These are phyloP conservation scores for Delphinus delphis DNA, from an alignment of 2,113 vertebrate species.

Conservation along the genomic window DNA sequence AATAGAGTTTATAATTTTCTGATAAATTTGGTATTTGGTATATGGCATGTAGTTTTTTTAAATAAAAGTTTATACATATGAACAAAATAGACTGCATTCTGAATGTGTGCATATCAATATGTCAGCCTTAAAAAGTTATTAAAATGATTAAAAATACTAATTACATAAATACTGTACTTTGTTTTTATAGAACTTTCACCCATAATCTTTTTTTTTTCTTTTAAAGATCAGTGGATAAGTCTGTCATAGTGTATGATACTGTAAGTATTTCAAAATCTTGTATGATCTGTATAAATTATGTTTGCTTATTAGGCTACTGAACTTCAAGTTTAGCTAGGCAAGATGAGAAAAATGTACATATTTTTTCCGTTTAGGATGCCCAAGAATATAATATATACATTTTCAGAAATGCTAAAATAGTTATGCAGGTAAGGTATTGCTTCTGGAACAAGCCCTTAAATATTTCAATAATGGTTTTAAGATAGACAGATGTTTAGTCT, in stretches of 20 bases:
- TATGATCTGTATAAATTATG: neutral
- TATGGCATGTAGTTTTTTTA: neutral
- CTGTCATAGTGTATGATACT: slow-evolving; percentile 86
- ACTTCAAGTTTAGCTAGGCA: neutral
- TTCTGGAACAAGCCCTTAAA: slow-evolving; percentile 8
- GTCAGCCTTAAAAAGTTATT: neutral
- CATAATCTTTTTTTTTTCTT: slow-evolving; percentile 64
- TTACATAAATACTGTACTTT: slow-evolving; percentile 1
- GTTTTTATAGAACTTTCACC: slow-evolving; percentile 40
- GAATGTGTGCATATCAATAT: neutral
- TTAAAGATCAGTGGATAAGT: slow-evolving; percentile 93
- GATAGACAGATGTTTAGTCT: slow-evolving; percentile 11
- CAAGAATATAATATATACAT: neutral
- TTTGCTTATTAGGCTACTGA: slow-evolving; percentile 33
- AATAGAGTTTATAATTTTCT: slow-evolving; percentile 39
- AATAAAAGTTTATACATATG: neutral
- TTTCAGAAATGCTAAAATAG: slow-evolving; percentile 4
- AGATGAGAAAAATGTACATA: neutral
- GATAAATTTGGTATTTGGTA: slow-evolving; percentile 30
- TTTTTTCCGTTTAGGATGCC: neutral
- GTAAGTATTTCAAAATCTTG: slow-evolving; percentile 84
- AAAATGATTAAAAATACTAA: slow-evolving; percentile 39
- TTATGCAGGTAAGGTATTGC: neutral
- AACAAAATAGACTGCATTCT: neutral
- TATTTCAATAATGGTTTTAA: slow-evolving; percentile 47